phyloP scores from a whole-genome alignment of 2,888 invertebrate species.

The Agrochola litura region DNA sequence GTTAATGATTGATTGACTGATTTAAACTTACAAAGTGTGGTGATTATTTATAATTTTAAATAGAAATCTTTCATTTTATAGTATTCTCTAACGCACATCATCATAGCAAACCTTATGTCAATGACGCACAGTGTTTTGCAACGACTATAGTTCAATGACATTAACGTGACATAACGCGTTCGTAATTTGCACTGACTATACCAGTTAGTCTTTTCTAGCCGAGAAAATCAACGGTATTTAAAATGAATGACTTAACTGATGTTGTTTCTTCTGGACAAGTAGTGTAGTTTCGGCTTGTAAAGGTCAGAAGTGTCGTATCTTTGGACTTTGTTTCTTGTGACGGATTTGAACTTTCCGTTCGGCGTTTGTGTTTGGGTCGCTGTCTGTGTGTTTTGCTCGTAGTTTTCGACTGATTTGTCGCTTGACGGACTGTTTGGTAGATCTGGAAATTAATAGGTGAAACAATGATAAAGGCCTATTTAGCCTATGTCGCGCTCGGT shows the following conservation, averaged over 20 bases:
- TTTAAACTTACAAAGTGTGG: neutral
- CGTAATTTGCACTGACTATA: conserved; percentile 4
- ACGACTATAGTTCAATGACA: conserved; percentile 12
- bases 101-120: neutral
- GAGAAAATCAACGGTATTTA: conserved; percentile 20
- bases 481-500: no score
- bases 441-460: conserved; percentile 71
- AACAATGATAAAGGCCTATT: neutral
- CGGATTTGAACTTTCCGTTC: conserved; percentile 79
- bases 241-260: conserved; percentile 73
- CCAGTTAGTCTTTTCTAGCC: neutral
- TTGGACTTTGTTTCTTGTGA: conserved; percentile 78
- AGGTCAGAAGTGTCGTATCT: conserved; percentile 85
- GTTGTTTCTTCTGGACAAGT: conserved; percentile 84
- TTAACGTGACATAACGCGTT: neutral
- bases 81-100: neutral
- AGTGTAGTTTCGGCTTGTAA: conserved; percentile 87
- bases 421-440: conserved; percentile 87
- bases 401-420: conserved; percentile 88
- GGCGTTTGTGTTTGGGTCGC: conserved; percentile 66
- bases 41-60: neutral
- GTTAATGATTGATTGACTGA: neutral
- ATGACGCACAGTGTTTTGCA: neutral
- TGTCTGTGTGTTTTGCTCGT: conserved; percentile 77
- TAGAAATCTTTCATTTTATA: neutral